Evolutionary conservation across 1,140 invertebrate genomes (phyloP).

Genomic region (Zaprionus kolodkinae): DNA sequence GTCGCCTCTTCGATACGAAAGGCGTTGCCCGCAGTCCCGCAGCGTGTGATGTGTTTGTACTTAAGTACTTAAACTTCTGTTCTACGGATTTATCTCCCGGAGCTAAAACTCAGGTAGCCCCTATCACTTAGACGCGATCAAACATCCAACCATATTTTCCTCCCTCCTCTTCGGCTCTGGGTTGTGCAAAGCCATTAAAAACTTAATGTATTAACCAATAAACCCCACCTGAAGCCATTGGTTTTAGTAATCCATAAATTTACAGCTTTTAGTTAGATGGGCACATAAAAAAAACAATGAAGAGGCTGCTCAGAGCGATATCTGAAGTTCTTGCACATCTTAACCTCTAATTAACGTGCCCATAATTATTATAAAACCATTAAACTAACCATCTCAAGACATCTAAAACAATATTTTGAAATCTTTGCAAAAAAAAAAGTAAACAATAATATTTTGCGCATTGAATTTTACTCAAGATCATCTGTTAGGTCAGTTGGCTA

Average conservation of each 20-base stretch:
- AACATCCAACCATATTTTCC: background rate
- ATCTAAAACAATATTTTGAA: too few relatives aligned
- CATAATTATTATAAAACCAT: constrained; percentile 53
- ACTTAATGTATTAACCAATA: constrained; percentile 37
- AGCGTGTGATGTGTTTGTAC: constrained; percentile 6
- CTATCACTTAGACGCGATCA: constrained; percentile 6
- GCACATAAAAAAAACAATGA: constrained; percentile 10
- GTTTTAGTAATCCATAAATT: constrained; percentile 24
- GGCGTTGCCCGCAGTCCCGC: background rate
- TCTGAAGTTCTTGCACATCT: constrained; percentile 33
- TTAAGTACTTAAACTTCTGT: constrained; percentile 7
- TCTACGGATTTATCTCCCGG: background rate
- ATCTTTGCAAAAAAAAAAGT: constrained; percentile 10
- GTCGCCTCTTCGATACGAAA: background rate
- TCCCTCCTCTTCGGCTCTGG: constrained; percentile 3
- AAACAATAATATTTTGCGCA: constrained; percentile 24
- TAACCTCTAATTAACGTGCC: constrained; percentile 34
- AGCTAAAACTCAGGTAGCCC: constrained; percentile 6
- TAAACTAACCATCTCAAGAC: too few relatives aligned
- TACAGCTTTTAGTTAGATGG: constrained; percentile 12
- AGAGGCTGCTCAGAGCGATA: background rate
- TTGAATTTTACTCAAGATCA: constrained; percentile 29
- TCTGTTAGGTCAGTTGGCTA: constrained; percentile 20
- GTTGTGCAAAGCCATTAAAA: constrained; percentile 34
- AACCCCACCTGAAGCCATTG: constrained; percentile 30